These are phyloP conservation scores for Drosophila meridionalis DNA, from an alignment of 2,888 invertebrate genomes.

Conservation along the genomic window DNA sequence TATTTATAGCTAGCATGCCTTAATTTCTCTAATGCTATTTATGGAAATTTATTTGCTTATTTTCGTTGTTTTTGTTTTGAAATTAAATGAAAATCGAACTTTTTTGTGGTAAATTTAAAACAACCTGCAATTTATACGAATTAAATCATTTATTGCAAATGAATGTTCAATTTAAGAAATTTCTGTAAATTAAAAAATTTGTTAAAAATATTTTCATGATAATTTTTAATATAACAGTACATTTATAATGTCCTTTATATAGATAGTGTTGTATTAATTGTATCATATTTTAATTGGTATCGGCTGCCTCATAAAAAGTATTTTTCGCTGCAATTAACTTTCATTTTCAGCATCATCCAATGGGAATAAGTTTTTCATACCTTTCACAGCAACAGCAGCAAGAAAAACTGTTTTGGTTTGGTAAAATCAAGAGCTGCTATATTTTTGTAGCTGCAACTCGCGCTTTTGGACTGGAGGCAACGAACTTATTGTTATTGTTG, in stretches of 20 bases:
- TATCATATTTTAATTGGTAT: neutral
- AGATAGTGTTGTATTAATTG: too few relatives aligned
- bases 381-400: conserved; percentile 28
- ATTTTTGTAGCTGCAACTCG: conserved; percentile 33
- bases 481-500: conserved; percentile 25
- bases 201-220: too few relatives aligned
- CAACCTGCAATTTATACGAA: too few relatives aligned
- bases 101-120: too few relatives aligned
- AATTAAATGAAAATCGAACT: neutral
- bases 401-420: conserved; percentile 17
- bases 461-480: conserved; percentile 25
- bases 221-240: too few relatives aligned
- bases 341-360: conserved; percentile 45
- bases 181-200: too few relatives aligned
- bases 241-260: too few relatives aligned
- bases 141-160: too few relatives aligned
- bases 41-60: neutral
- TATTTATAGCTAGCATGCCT: neutral
- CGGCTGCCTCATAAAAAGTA: neutral
- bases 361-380: conserved; percentile 29
- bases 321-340: conserved; percentile 33
- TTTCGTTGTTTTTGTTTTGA: neutral
- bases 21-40: neutral
- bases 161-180: too few relatives aligned
- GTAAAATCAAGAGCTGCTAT: conserved; percentile 38